Conservation (phyloP, 2,113 vertebrate genomes). For the Pterocles orientalis region DNA sequence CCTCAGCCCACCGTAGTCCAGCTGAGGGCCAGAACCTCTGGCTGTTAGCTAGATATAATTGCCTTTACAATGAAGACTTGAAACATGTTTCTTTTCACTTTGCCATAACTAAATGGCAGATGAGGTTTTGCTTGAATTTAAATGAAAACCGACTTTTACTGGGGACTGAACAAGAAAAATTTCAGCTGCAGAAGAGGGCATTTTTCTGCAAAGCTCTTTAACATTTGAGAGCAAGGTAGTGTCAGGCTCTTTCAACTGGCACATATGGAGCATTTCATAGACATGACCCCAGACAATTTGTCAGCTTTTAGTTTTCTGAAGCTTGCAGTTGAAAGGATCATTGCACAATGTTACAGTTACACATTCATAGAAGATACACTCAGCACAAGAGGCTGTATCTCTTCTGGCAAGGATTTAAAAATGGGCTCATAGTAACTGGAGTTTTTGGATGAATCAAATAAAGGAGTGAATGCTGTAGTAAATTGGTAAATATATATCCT, state of each 20-base stretch:
- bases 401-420: neutral
- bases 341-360: neutral
- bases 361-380: neutral
- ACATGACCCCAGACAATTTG: neutral
- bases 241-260: neutral
- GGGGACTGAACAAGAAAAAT: neutral
- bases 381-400: neutral
- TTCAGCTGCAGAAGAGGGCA: neutral
- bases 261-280: neutral
- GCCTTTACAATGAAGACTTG: neutral
- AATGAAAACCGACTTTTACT: neutral
- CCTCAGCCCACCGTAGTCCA: fast-evolving
- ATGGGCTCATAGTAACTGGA: neutral
- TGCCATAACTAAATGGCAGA: neutral
- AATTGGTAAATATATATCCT: neutral
- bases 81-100: neutral
- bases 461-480: neutral
- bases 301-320: neutral
- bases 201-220: neutral
- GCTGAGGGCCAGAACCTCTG: neutral
- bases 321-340: neutral
- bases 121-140: neutral
- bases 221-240: neutral
- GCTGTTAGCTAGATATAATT: neutral
- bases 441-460: neutral